Percentiles rank a stretch among this genome's conserved stretches.
These are phyloP conservation scores for Dorcus parallelipipedus DNA, from an alignment of 2,888 invertebrate genomes.

Conservation along the genomic window DNA sequence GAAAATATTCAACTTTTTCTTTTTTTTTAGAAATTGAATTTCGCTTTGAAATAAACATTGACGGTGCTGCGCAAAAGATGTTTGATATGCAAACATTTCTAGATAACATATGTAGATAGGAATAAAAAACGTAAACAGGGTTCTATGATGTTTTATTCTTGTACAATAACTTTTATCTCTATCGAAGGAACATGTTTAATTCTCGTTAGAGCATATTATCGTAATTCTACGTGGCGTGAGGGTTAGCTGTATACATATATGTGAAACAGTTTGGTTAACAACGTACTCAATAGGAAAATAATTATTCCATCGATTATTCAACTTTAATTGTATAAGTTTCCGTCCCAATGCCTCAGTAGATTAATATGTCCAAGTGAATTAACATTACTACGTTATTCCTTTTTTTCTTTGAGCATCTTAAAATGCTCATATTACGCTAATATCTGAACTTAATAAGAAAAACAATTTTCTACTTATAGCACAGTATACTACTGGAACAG, in stretches of 20 bases:
- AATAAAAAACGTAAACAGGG: conserved; percentile 9
- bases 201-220: neutral
- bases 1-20: conserved; percentile 24
- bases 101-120: neutral
- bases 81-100: conserved; percentile 12
- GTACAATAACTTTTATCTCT: neutral
- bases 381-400: too few relatives aligned
- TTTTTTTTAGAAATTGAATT: conserved; percentile 28
- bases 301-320: too few relatives aligned
- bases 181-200: neutral
- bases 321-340: too few relatives aligned
- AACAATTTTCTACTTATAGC: too few relatives aligned
- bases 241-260: neutral
- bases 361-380: too few relatives aligned
- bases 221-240: neutral
- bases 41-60: conserved; percentile 24
- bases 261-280: too few relatives aligned
- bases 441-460: too few relatives aligned
- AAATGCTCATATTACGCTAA: too few relatives aligned
- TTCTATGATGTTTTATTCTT: neutral
- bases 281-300: too few relatives aligned
- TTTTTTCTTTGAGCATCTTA: too few relatives aligned
- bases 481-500: too few relatives aligned
- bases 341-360: too few relatives aligned
- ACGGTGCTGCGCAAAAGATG: conserved; percentile 6